These are phyloP conservation scores for Venusia cambrica DNA, from an alignment of 2,888 invertebrate species.

Conservation along the genomic window DNA sequence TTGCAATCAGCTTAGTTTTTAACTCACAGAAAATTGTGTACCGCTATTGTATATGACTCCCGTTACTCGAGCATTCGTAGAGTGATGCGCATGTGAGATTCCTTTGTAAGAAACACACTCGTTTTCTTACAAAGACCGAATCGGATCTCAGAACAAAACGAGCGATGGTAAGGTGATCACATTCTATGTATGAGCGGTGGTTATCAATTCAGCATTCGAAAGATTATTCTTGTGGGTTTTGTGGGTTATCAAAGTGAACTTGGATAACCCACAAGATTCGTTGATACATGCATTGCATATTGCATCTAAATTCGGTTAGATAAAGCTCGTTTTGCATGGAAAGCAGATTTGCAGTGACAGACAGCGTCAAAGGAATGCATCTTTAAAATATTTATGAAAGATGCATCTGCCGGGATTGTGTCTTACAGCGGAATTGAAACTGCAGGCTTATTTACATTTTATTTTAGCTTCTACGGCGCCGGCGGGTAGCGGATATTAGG, in stretches of 20 bases:
- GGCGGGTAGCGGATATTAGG: constrained; percentile 13
- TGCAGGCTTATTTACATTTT: constrained; percentile 17
- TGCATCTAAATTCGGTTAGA: background rate
- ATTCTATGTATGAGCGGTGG: too few relatives aligned
- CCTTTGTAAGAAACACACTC: too few relatives aligned
- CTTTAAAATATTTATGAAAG: constrained; percentile 30
- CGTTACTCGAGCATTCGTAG: too few relatives aligned
- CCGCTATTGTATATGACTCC: too few relatives aligned
- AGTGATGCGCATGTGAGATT: too few relatives aligned
- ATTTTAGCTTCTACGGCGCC: constrained; percentile 4
- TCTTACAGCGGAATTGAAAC: constrained; percentile 21
- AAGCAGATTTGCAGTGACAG: constrained; percentile 10
- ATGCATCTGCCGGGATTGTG: constrained; percentile 30
- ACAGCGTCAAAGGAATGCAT: constrained; percentile 26
- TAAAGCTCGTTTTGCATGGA: background rate
- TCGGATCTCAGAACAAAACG: too few relatives aligned
- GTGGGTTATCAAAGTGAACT: too few relatives aligned
- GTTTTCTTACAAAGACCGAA: too few relatives aligned
- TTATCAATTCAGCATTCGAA: too few relatives aligned
- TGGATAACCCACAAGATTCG: too few relatives aligned
- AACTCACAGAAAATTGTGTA: background rate
- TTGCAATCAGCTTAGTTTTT: background rate
- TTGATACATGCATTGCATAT: constrained; percentile 1
- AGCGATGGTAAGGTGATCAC: too few relatives aligned
- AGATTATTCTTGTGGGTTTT: too few relatives aligned